Evolutionary conservation across 2,888 invertebrate genomes (phyloP).

Genomic region (Drosophila conformis): DNA sequence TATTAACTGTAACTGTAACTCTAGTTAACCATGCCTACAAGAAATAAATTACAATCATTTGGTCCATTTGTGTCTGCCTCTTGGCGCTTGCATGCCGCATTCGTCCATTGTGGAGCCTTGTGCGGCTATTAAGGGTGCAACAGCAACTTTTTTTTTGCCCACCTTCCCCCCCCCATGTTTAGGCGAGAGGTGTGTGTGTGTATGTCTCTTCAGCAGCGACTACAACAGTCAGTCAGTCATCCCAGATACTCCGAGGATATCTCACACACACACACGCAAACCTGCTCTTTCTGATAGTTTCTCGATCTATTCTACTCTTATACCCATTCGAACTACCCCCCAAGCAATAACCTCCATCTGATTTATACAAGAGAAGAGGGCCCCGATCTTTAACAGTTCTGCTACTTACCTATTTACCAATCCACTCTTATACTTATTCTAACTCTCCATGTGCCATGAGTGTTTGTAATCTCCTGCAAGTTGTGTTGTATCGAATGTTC

Average conservation of each 20-base stretch:
- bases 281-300: not conserved
- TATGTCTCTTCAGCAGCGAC: not conserved
- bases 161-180: not conserved
- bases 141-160: not conserved
- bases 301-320: not conserved
- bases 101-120: conserved; percentile 76
- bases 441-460: conserved; percentile 22
- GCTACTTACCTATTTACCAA: not conserved
- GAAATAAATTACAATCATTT: conserved; percentile 26
- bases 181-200: conserved; percentile 20
- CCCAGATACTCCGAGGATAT: not conserved
- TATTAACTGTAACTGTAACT: conserved; percentile 30
- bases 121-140: conserved; percentile 61
- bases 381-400: not conserved
- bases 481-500: conserved; percentile 38
- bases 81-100: conserved; percentile 58
- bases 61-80: conserved; percentile 29
- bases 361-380: not conserved
- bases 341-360: not conserved
- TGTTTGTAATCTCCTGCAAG: conserved; percentile 46
- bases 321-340: not conserved
- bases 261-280: conserved; percentile 5
- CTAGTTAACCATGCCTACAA: conserved; percentile 29
- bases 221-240: conserved; percentile 1
- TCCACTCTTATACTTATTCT: conserved; percentile 12